Base-by-base conservation (phyloP, 2,797 vertebrate species). In the Anolis apletophallus region DNA sequence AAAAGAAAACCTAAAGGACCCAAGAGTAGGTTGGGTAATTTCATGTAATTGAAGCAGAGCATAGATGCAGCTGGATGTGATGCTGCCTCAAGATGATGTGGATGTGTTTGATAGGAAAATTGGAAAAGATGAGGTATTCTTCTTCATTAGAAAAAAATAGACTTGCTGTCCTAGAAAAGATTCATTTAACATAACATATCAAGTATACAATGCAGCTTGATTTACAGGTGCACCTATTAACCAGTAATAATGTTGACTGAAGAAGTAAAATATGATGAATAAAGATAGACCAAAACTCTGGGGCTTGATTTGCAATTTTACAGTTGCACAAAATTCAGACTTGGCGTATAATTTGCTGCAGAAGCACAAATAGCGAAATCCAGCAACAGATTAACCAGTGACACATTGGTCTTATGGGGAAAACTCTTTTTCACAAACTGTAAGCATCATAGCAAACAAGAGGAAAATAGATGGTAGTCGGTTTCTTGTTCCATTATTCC, bases 151-250 rank as follows among this genome's bases (percentile, higher is more conserved):
- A 90, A 92, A 94, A 67, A 88, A 93, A 92, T 89, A 94, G 89
- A 90, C 90, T 93, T 90, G 77, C 91, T 92, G 90, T 87, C 91
- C 75, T 93, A 94, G 91, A 94, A 95, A 95, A 94, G 93, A 95
- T 90, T 89, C 88, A 92, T 94, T 95, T 96, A 96, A 94, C 79
- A 52, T 92, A 94, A 92, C 64, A 0, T 93, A 94, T 81, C 90
- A 95, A 93, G 93, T 93, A 91, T 91, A 94, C 94, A 95, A 94
- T 95, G 93, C 85, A 93, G 95, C 95, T 96, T 96, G 95, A 95
- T 95, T 97, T 96, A 96, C 94, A 95, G 94, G 95, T 96, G 94
- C 85, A 90, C 91, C 93, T 92, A 96, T 94, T 96, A 96, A 93
- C 90, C 57, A 95, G 94, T 92, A 96, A 95, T 95, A 96, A 94